Evolutionary conservation across 2,113 vertebrate genomes (phyloP), one percentile per base, ranked within the genome.

Genomic region (Cettia cetti): DNA sequence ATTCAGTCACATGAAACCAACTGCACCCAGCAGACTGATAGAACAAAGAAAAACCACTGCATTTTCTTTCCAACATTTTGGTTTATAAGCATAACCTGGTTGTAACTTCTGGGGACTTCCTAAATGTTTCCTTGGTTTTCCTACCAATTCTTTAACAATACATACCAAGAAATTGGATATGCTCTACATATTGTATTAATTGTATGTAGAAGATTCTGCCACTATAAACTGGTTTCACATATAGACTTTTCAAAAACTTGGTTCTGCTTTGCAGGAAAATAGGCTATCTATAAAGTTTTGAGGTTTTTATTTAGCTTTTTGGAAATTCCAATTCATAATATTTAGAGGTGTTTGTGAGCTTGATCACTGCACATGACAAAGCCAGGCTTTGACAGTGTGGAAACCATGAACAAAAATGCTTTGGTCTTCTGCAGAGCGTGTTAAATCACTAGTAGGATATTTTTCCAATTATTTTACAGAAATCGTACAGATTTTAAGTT

Each of bases 81-180:
- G 59, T 91, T 96, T 94, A 90, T 60, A 91, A 96, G 75, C 45
- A 77, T 93, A 95, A 96, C 28, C 78, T 86, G 81, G 40, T 74
- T 95, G 82, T 87, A 96, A 93, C 80, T 95, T 95, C 44, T 85
- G 79, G 76, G 76, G 89, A 80, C 26, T 93, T 89, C 91, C 80
- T 88, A 93, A 95, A 95, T 1, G 6, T 90, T 94, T 95, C 87
- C 86, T 96, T 2, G 2, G 17, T 81, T 92, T 97, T 93, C 60
- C 91, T 91, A 75, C 75, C 70, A 92, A 42, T 59, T 80, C 74
- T 89, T 81, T 84, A 93, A 94, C 50, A 96, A 33, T 21, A 90
- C 17, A 50, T 47, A 90, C 69, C 65, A 35, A 92, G 93, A 97
- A 96, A 97, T 0, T 91, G 70, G 92, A 95, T 90, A 95, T 15